Conservation (phyloP, 1,140 invertebrate species). For the Pseudomyrmex sp. region DNA sequence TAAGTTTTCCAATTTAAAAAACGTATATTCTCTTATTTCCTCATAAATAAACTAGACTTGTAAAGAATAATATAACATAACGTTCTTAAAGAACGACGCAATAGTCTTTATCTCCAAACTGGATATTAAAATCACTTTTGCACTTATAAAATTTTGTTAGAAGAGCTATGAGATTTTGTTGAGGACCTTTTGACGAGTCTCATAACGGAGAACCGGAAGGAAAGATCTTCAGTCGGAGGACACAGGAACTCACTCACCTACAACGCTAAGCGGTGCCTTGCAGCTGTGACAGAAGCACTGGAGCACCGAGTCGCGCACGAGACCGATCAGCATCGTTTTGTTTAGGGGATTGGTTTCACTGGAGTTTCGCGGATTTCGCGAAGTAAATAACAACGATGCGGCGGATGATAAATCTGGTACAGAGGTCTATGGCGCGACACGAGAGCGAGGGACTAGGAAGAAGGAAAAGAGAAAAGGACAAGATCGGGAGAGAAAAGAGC, state of each 20-base stretch:
- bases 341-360: constrained; percentile 78
- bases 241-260: constrained; percentile 87
- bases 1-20: neutral
- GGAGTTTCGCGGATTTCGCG: constrained; percentile 20
- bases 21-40: too few species aligned
- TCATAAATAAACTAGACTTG: too few species aligned
- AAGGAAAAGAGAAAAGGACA: constrained; percentile 15
- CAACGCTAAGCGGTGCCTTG: constrained; percentile 90
- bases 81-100: neutral
- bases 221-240: neutral
- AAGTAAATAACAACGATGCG: constrained; percentile 14
- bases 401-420: too few species aligned
- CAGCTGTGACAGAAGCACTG: constrained; percentile 96
- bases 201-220: constrained; percentile 14
- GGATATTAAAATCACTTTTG: neutral
- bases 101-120: neutral
- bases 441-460: constrained; percentile 2
- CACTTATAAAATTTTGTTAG: neutral
- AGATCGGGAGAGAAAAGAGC: constrained; percentile 46
- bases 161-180: neutral
- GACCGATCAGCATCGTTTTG: constrained; percentile 91
- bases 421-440: too few species aligned
- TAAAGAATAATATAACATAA: too few species aligned
- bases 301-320: constrained; percentile 94
- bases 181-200: neutral